These are phyloP conservation scores for Anaspis maculata DNA, from an alignment of 2,888 invertebrate species.

Conservation along the genomic window DNA sequence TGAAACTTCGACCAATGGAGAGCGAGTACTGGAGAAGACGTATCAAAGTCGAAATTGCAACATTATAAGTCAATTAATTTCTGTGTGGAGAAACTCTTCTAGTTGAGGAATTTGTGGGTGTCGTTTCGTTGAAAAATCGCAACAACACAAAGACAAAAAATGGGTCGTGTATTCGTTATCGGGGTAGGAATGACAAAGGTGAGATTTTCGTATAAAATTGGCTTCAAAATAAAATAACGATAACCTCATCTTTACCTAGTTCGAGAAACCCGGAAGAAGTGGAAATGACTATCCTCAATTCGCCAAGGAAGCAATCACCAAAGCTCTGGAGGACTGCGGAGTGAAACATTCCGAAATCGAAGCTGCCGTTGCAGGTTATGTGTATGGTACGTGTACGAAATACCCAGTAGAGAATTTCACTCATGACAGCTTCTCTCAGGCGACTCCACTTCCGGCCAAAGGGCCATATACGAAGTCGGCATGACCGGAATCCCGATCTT, in stretches of 20 bases:
- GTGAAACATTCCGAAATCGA: slow-evolving; percentile 69
- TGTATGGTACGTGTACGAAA: slow-evolving; percentile 59
- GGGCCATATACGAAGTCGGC: slow-evolving; percentile 88
- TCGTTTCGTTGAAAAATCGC: too few relatives aligned
- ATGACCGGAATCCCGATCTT: slow-evolving; percentile 95
- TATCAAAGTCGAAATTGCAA: slow-evolving; percentile 10
- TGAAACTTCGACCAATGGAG: slow-evolving; percentile 7
- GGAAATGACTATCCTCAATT: slow-evolving; percentile 90
- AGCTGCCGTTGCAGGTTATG: slow-evolving; percentile 88
- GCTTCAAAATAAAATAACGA: too few relatives aligned
- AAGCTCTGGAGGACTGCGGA: slow-evolving; percentile 78
- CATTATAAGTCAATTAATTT: too few relatives aligned
- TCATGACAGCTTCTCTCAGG: slow-evolving; percentile 47
- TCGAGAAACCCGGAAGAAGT: slow-evolving; percentile 83
- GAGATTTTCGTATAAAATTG: slow-evolving; percentile 25
- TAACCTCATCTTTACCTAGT: slow-evolving; percentile 43
- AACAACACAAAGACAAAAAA: slow-evolving; percentile 20
- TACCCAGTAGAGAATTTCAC: not conserved
- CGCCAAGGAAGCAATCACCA: slow-evolving; percentile 85
- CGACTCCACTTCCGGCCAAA: slow-evolving; percentile 92
- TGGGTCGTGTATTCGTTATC: slow-evolving; percentile 69
- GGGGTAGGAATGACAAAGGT: slow-evolving; percentile 97
- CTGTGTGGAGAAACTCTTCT: not conserved
- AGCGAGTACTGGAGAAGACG: slow-evolving; percentile 4
- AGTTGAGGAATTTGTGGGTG: not conserved